phyloP scores from a whole-genome alignment of 2,888 invertebrate genomes.

The Drosophila quinaria region DNA sequence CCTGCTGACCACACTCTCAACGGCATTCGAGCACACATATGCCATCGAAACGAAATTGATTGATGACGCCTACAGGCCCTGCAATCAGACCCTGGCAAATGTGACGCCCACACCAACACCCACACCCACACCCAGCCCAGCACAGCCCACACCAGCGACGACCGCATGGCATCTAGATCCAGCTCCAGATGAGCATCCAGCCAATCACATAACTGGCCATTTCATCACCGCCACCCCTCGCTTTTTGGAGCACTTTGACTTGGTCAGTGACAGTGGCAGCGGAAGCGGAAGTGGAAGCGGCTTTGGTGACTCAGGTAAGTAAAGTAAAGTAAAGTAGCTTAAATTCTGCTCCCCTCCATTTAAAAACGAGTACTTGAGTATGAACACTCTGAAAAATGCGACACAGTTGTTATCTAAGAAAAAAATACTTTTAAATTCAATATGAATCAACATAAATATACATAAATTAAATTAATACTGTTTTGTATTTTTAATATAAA shows the following conservation, averaged over 20 bases:
- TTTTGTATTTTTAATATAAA: too few species aligned
- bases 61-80: constrained; percentile 80
- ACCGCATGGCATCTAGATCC: constrained; percentile 49
- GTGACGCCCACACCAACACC: constrained; percentile 54
- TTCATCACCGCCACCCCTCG: constrained; percentile 7
- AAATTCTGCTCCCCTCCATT: constrained; percentile 20
- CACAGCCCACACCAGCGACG: constrained; percentile 32
- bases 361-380: constrained; percentile 28
- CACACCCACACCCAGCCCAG: constrained; percentile 17
- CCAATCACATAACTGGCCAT: constrained; percentile 13
- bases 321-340: constrained; percentile 21
- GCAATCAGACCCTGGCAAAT: constrained; percentile 75
- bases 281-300: constrained; percentile 33
- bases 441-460: too few species aligned
- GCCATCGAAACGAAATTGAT: constrained; percentile 71
- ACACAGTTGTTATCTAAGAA: too few species aligned
- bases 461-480: too few species aligned
- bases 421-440: too few species aligned
- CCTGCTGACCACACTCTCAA: constrained; percentile 88
- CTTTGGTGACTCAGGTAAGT: constrained; percentile 46
- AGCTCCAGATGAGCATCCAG: constrained; percentile 11
- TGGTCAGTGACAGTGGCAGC: constrained; percentile 18
- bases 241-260: constrained; percentile 33
- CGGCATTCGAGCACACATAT: constrained; percentile 89
- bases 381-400: background rate